Percentiles rank a stretch among this genome's conserved stretches.
Conservation (phyloP, 2,888 invertebrate species). For the Smittia aterrima region DNA sequence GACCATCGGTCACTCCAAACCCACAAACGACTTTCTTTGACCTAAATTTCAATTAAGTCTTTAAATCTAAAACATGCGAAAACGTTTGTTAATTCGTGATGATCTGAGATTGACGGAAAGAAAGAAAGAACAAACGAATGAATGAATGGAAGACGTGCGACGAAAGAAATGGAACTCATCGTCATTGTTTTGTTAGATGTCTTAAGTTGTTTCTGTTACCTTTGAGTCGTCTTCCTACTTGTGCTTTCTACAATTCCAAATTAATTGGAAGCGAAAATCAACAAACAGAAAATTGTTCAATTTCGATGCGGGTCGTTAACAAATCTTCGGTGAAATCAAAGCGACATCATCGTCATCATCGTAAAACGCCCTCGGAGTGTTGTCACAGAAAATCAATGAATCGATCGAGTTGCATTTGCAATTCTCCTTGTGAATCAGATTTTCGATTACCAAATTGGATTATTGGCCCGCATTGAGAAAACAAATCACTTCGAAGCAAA, state of each 20-base stretch:
- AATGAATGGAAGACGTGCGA: not conserved
- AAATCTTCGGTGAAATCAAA: no score
- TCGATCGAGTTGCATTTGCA: no score
- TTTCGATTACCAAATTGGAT: no score
- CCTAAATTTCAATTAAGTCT: not conserved
- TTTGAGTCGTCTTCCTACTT: not conserved
- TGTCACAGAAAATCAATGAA: no score
- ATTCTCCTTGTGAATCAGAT: no score
- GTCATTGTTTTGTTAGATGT: not conserved
- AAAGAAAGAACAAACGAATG: not conserved
- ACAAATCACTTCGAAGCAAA: no score
- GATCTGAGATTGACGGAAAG: not conserved
- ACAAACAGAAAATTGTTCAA: not conserved
- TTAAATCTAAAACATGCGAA: not conserved
- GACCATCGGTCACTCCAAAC: not conserved
- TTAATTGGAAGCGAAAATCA: not conserved
- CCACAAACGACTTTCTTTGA: not conserved
- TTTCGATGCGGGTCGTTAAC: no score
- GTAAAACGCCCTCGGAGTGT: no score
- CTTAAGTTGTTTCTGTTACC: not conserved
- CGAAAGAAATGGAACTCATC: not conserved
- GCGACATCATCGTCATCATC: no score
- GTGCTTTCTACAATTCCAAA: not conserved
- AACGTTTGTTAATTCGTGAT: not conserved
- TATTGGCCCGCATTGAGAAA: no score